A percentile compares a stretch with the other conserved stretches of the same genome.
These are phyloP conservation scores for Mugil cephalus DNA, from an alignment of 2,113 vertebrate species.

Conservation along the genomic window DNA sequence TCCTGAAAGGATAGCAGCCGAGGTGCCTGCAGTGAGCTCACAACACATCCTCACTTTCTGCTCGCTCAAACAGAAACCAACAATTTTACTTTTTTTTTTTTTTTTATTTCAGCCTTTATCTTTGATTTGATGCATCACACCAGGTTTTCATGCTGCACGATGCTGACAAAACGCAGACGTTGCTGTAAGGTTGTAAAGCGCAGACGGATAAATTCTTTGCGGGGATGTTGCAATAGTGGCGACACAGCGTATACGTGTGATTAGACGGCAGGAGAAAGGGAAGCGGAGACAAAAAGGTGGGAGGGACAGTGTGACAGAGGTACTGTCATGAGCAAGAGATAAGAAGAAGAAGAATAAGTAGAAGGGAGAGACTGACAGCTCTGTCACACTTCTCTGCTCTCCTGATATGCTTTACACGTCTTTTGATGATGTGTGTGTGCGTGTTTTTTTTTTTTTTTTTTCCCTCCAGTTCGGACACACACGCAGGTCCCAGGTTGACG, in stretches of 20 bases:
- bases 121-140: not conserved
- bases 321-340: conserved; percentile 7
- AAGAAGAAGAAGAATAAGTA: conserved; percentile 4
- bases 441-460: too few species aligned
- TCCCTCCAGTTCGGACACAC: not conserved
- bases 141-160: not conserved
- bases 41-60: not conserved
- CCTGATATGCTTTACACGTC: conserved; percentile 32
- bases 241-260: not conserved
- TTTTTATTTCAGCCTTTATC: not conserved
- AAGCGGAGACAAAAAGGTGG: not conserved
- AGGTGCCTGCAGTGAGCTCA: not conserved
- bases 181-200: too few species aligned
- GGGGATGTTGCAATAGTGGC: not conserved
- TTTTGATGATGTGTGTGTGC: conserved; percentile 11
- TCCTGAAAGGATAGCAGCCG: conserved; percentile 60
- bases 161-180: too few species aligned
- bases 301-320: conserved; percentile 4
- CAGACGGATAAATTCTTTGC: not conserved
- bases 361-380: conserved; percentile 35
- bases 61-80: conserved; percentile 1
- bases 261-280: conserved; percentile 1
- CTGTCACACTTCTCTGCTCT: conserved; percentile 50
- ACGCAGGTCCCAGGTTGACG: not conserved
- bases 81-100: too few species aligned